Base-by-base conservation (phyloP, 2,888 invertebrate genomes). In the Andrena flavipes region DNA sequence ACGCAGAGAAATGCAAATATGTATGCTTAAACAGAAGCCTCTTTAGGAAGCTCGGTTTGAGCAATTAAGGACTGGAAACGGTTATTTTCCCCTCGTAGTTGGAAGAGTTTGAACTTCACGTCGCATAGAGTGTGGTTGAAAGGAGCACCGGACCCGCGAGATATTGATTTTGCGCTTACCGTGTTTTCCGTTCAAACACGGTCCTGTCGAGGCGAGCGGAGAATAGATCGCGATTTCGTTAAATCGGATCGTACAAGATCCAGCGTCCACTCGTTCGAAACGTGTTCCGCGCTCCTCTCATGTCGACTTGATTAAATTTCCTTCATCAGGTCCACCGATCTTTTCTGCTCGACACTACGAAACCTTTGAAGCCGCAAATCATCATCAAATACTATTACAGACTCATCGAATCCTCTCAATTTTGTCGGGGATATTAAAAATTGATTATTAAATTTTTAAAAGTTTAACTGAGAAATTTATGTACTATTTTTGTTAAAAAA, bases 101-200 rank as follows among this genome's bases (percentile, higher is more conserved):
- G 8, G 33, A 23, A 56, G 63, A 70, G 70, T 67, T 84, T 67
- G 68, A 72, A 75, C 69, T 82, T 76, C 71, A 13, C 64, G 42
- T 70, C 49, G 56, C 8, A 70, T 23, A 70, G 69, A 70, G 70
- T 74, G 65, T 71, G 62, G 71, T 54, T 82, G 42, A 75, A 75
- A 82, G 62, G 62, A 73, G 69, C 20, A 23, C 35, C 62, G 67
- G 72, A 76, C 70, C 80, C 75, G 35, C 65, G 69, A 79, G 80
- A 71, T 82, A 85, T 85, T 77, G 82, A 82, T 85, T 84, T 80
- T 85, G 71, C 71, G 74, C 75, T 77, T 73, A 63, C 26, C 59
- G 69, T 82, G 72, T 82, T 82, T 84, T 73, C 75, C 72, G 72
- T 63, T 84, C 77, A 85, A 84, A 84, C 74, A 85, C 35, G 29